These are phyloP conservation scores for Nemotelus pantherinus DNA, from an alignment of 2,888 invertebrate species.

Conservation along the genomic window DNA sequence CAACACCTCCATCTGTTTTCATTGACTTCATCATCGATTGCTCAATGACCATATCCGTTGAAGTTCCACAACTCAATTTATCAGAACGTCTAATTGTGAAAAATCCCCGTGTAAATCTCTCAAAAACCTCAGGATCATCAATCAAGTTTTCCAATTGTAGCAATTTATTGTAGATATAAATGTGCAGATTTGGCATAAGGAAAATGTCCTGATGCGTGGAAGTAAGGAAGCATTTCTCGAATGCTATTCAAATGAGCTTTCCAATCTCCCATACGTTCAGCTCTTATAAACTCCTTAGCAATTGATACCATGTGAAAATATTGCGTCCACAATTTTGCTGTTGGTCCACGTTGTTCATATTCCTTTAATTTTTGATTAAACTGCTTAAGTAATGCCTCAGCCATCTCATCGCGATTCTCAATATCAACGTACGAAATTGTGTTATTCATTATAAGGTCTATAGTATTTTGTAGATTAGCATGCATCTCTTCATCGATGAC, in stretches of 20 bases:
- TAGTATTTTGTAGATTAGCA: neutral
- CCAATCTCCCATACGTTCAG: slow-evolving; percentile 60
- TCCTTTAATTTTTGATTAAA: too few species aligned
- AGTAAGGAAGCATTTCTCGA: slow-evolving; percentile 60
- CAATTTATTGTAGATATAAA: slow-evolving; percentile 55
- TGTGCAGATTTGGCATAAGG: slow-evolving; percentile 56
- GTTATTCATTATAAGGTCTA: slow-evolving; percentile 46
- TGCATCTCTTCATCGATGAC: slow-evolving; percentile 54
- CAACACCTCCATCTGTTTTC: slow-evolving; percentile 61
- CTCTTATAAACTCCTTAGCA: slow-evolving; percentile 60
- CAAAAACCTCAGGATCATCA: slow-evolving; percentile 54
- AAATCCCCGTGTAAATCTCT: slow-evolving; percentile 58
- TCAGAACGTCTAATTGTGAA: slow-evolving; percentile 59
- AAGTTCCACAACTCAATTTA: slow-evolving; percentile 59
- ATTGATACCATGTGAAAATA: slow-evolving; percentile 60
- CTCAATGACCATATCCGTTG: slow-evolving; percentile 57
- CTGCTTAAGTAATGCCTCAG: slow-evolving; percentile 43
- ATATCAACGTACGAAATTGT: slow-evolving; percentile 57
- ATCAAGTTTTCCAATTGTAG: slow-evolving; percentile 54
- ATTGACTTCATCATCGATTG: slow-evolving; percentile 56
- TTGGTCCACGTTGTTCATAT: too few species aligned
- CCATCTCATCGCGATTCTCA: slow-evolving; percentile 56
- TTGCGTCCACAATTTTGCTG: slow-evolving; percentile 55
- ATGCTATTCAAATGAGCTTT: slow-evolving; percentile 59
- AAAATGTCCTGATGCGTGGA: slow-evolving; percentile 58